Evolutionary conservation across 2,113 vertebrate species (phyloP).

Genomic region (Rhinogobius similis): DNA sequence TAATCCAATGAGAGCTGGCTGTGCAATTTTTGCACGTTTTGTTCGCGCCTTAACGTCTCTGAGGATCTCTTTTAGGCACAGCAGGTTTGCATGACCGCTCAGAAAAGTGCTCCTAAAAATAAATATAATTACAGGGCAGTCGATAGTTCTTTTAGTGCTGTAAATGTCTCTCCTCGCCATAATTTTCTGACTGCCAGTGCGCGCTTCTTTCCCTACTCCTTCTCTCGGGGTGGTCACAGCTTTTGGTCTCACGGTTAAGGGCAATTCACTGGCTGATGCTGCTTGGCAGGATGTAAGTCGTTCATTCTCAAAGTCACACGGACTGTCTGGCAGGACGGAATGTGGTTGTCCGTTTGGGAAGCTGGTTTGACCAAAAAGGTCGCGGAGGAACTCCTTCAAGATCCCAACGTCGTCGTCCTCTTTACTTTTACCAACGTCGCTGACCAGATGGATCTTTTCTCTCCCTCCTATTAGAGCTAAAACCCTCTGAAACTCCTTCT

Average conservation of each 20-base stretch:
- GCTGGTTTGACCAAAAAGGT: conserved; percentile 59
- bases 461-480: conserved; percentile 70
- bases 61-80: conserved; percentile 68
- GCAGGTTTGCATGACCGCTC: conserved; percentile 17
- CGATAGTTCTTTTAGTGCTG: conserved; percentile 61
- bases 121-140: conserved; percentile 70
- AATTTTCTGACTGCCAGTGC: conserved; percentile 19
- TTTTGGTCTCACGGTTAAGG: conserved; percentile 6
- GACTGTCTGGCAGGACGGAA: background rate
- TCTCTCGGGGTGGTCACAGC: conserved; percentile 12
- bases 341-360: background rate
- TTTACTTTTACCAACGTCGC: conserved; percentile 46
- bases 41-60: conserved; percentile 74
- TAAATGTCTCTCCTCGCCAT: conserved; percentile 20
- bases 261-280: background rate
- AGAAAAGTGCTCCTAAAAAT: conserved; percentile 74
- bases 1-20: conserved; percentile 76
- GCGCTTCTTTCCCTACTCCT: background rate
- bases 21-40: conserved; percentile 32
- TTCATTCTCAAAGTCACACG: background rate
- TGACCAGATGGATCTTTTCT: conserved; percentile 72
- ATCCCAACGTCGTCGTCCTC: conserved; percentile 41
- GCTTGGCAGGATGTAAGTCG: background rate
- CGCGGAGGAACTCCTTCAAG: conserved; percentile 68
- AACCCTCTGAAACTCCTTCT: conserved; percentile 65